These are phyloP conservation scores for Euproctis similis DNA, from an alignment of 2,888 invertebrate species.

Conservation along the genomic window DNA sequence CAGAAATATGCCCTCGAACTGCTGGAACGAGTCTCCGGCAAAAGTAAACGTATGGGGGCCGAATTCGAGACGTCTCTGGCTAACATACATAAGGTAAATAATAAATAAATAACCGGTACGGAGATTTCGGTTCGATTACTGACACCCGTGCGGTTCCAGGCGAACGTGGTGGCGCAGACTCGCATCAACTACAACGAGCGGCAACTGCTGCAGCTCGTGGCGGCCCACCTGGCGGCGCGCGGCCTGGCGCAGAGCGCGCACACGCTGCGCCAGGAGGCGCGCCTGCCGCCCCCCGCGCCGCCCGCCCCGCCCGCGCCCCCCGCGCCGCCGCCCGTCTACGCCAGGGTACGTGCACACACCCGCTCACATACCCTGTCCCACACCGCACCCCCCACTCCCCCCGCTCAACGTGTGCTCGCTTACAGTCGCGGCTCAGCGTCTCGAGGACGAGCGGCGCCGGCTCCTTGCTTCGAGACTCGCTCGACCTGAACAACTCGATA, in stretches of 20 bases:
- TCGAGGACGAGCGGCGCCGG: slow-evolving; percentile 36
- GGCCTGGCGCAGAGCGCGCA: slow-evolving; percentile 85
- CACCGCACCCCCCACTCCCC: background rate
- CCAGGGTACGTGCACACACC: slow-evolving; percentile 82
- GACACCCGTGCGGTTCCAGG: too few relatives aligned
- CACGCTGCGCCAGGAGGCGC: slow-evolving; percentile 85
- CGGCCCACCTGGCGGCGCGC: slow-evolving; percentile 87
- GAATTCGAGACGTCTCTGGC: slow-evolving; percentile 91
- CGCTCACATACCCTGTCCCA: background rate
- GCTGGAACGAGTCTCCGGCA: slow-evolving; percentile 92
- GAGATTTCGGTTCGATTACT: too few relatives aligned
- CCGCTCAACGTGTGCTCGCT: background rate
- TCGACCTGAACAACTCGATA: slow-evolving; percentile 29
- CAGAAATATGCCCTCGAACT: slow-evolving; percentile 95
- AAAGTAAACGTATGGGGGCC: slow-evolving; percentile 85
- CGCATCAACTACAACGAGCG: slow-evolving; percentile 95
- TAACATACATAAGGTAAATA: slow-evolving; percentile 90
- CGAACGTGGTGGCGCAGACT: slow-evolving; percentile 97
- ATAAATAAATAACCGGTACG: too few relatives aligned
- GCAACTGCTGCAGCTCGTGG: slow-evolving; percentile 93
- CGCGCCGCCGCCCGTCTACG: slow-evolving; percentile 70
- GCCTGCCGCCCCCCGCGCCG: slow-evolving; percentile 72
- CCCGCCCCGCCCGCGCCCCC: slow-evolving; percentile 29
- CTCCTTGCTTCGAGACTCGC: slow-evolving; percentile 38
- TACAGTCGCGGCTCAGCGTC: slow-evolving; percentile 52